phyloP scores from a whole-genome alignment of 2,113 vertebrate species.

The Gracilinanus agilis region DNA sequence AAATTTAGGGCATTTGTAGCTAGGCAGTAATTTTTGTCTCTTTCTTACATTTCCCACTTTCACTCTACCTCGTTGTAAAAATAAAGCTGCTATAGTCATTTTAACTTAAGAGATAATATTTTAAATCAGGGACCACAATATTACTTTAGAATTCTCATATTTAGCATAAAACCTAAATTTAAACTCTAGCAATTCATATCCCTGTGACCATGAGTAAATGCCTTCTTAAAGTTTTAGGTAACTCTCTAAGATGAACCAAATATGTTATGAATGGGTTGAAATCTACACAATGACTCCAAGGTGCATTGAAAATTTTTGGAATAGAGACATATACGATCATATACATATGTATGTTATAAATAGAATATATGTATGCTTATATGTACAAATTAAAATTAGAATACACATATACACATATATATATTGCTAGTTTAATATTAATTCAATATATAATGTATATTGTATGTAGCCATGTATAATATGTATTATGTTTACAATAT shows the following conservation, averaged over 20 bases:
- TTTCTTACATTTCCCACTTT: too few relatives aligned
- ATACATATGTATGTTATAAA: background rate
- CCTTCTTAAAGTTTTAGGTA: background rate
- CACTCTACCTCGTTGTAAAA: too few relatives aligned
- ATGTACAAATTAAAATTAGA: background rate
- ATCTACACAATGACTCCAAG: background rate
- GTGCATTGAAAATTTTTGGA: background rate
- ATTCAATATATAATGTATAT: background rate
- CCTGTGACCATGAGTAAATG: background rate
- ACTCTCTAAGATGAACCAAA: background rate
- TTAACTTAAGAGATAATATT: too few relatives aligned
- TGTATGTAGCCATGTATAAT: background rate
- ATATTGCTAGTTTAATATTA: background rate
- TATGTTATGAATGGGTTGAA: background rate
- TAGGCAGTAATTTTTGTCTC: too few relatives aligned
- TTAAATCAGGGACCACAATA: too few relatives aligned
- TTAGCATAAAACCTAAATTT: too few relatives aligned
- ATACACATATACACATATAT: background rate
- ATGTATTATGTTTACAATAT: background rate
- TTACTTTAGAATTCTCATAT: too few relatives aligned
- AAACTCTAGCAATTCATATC: background rate
- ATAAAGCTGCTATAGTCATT: too few relatives aligned
- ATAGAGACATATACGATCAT: background rate
- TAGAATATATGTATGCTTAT: background rate
- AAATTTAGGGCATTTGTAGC: too few relatives aligned